Conservation (phyloP, 2,888 invertebrate species). For the Ophion slaviceki region DNA sequence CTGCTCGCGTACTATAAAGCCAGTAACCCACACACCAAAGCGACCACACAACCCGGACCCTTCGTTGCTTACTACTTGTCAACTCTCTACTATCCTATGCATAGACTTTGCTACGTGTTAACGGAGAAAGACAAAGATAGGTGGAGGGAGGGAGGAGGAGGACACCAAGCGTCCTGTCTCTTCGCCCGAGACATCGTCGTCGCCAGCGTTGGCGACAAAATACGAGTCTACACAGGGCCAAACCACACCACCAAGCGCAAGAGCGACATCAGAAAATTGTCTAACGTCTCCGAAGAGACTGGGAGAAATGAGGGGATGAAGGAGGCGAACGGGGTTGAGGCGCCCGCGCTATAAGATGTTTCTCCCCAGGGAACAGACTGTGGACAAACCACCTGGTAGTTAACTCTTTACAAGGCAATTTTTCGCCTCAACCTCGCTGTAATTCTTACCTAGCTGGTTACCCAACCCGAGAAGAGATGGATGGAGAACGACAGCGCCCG, state of each 20-base stretch:
- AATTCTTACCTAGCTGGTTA: constrained; percentile 50
- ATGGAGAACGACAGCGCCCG: not conserved
- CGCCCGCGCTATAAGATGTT: constrained; percentile 23
- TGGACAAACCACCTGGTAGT: constrained; percentile 61
- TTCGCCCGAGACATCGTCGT: constrained; percentile 40
- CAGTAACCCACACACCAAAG: constrained; percentile 55
- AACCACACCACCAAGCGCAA: constrained; percentile 39
- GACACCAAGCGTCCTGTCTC: constrained; percentile 54
- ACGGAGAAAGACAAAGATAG: constrained; percentile 29
- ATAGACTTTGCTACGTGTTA: constrained; percentile 72
- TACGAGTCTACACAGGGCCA: constrained; percentile 51
- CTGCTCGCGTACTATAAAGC: constrained; percentile 53
- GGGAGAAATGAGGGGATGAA: constrained; percentile 9
- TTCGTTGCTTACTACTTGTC: constrained; percentile 58
- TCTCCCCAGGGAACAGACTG: constrained; percentile 53
- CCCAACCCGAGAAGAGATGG: not conserved
- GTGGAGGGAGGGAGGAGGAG: not conserved
- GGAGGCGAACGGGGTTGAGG: constrained; percentile 20
- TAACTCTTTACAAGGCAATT: constrained; percentile 69
- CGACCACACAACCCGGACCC: constrained; percentile 27
- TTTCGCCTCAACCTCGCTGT: constrained; percentile 61
- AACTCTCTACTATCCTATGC: constrained; percentile 77
- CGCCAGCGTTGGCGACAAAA: constrained; percentile 48
- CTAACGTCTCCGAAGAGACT: constrained; percentile 59
- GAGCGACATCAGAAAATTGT: constrained; percentile 67